These are phyloP conservation scores for Eonycteris spelaea DNA, from an alignment of 2,113 vertebrate species.

Conservation along the genomic window DNA sequence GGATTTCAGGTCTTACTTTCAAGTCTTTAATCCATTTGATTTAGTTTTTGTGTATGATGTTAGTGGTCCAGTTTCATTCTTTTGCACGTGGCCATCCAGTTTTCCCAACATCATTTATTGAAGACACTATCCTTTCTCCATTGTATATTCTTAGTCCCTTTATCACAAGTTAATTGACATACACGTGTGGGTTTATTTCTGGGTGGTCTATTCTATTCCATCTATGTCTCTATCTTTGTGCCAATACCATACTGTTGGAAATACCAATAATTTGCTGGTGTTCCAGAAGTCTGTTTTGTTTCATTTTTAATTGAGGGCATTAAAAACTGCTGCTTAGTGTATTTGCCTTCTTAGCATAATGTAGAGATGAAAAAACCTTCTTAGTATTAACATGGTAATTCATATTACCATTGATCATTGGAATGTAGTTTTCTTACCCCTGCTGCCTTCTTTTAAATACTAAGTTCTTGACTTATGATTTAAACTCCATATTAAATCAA, in stretches of 20 bases:
- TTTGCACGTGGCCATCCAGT: background rate
- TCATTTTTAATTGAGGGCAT: background rate
- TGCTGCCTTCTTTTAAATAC: background rate
- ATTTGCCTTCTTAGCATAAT: background rate
- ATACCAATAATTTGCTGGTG: background rate
- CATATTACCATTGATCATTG: background rate
- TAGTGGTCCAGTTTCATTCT: background rate
- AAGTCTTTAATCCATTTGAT: background rate
- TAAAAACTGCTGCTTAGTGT: background rate
- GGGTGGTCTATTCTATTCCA: background rate
- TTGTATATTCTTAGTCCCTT: background rate
- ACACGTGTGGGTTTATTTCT: background rate
- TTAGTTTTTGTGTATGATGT: background rate
- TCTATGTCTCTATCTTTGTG: background rate
- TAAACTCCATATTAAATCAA: background rate
- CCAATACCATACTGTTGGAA: background rate
- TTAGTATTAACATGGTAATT: background rate
- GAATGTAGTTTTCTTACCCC: background rate
- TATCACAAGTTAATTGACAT: background rate
- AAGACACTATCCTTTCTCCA: background rate
- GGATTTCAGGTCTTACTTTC: background rate
- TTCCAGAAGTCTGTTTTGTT: background rate
- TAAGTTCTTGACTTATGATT: slow-evolving; percentile 13
- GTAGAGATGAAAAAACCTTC: background rate
- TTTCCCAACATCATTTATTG: background rate